Percentiles rank a stretch among this genome's conserved stretches.
These are phyloP conservation scores for Drosophila chauvacae DNA, from an alignment of 1,140 invertebrate genomes.

Conservation along the genomic window DNA sequence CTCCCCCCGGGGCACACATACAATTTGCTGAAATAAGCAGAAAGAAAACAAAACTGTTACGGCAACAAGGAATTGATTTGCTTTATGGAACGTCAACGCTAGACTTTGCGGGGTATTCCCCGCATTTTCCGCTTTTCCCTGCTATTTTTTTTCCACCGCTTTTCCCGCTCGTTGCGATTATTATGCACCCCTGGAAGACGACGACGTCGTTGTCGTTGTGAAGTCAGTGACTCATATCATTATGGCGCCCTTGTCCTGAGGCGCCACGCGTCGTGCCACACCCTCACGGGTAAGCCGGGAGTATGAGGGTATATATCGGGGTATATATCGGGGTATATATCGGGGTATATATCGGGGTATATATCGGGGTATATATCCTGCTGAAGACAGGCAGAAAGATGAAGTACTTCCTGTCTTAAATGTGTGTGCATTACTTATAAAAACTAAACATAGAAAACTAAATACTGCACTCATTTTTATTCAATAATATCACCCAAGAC, in stretches of 20 bases:
- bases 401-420: background rate
- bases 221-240: constrained; percentile 76
- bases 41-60: constrained; percentile 47
- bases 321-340: background rate
- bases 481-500: background rate
- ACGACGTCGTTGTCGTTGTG: constrained; percentile 37
- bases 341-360: background rate
- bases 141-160: background rate
- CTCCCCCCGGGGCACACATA: constrained; percentile 56
- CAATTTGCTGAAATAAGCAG: constrained; percentile 77
- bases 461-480: too few relatives aligned
- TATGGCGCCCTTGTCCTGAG: constrained; percentile 69
- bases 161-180: constrained; percentile 56
- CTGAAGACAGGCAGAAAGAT: background rate
- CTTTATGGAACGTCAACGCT: constrained; percentile 76
- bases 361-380: background rate
- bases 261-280: constrained; percentile 52
- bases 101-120: constrained; percentile 7
- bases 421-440: background rate
- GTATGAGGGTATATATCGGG: background rate
- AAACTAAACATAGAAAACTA: background rate
- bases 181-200: constrained; percentile 62
- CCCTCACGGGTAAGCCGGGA: background rate
- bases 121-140: background rate
- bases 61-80: constrained; percentile 71